Evolutionary conservation across 2,797 vertebrate genomes (phyloP), one percentile per base, ranked within the genome.

Genomic region (Coregonus sp.): DNA sequence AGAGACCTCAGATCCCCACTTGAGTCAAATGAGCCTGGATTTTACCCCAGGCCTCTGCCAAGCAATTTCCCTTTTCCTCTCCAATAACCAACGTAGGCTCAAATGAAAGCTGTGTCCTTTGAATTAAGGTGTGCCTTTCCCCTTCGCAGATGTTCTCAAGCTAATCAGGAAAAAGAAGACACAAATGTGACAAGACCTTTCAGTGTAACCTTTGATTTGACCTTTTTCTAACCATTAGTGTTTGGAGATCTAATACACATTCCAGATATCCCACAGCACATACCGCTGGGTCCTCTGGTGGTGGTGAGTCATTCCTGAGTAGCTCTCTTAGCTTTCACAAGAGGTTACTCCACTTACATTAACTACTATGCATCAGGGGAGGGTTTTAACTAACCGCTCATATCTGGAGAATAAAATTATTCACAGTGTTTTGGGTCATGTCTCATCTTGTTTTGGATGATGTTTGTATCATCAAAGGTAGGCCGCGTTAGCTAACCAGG

Each of bases 1-100:
- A 29, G 20, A 70, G 77, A 86, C 78, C 83, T 87, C 80, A 59
- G 35, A 5, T 54, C 52, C 77, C 81, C 76, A 85, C 83, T 77
- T 83, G 12, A 20, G 68, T 67, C 75, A 80, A 40, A 79, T 83
- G 77, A 79, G 40, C 20, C 77, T 76, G 5, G 31, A 75, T 77
- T 59, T 75, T 66, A 70, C 71, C 77, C 47, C 6, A 75, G 77
- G 31, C 18, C 77, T 76, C 25, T 75, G 71, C 73, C 3, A 78
- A 66, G 72, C 54, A 56, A 35, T 70, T 61, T 77, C 31, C 78
- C 80, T 70, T 75, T 78, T 78, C 68, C 5, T 72, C 16, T 56
- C 29, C 20, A 70, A 56, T 20, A 31, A 47, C 35, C 7, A 15
- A 50, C 15, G 5, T 40, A n/a, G 5, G 50, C 15, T 52, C 50